Conservation (phyloP, 2,888 invertebrate genomes). For the Hoplodrina blanda region DNA sequence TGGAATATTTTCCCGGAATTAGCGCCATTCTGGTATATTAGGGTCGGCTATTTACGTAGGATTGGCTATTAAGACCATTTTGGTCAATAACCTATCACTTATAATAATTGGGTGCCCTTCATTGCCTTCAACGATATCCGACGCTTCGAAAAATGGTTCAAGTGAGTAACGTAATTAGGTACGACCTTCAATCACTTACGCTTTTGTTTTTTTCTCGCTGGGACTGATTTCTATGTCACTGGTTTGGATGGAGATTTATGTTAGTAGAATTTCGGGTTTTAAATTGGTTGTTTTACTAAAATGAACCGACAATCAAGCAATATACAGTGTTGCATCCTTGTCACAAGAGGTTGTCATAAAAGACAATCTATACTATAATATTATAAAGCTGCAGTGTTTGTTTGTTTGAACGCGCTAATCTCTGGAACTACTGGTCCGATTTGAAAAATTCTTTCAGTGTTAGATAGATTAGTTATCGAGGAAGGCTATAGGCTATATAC, state of each 20-base stretch:
- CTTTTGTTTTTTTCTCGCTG: slow-evolving; percentile 6
- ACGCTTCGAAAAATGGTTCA: slow-evolving; percentile 18
- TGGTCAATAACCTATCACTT: slow-evolving; percentile 39
- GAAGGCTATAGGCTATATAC: too few relatives aligned
- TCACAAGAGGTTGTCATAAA: too few relatives aligned
- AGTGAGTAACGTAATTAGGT: slow-evolving; percentile 28
- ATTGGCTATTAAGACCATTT: slow-evolving; percentile 44
- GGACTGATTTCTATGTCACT: slow-evolving; percentile 1
- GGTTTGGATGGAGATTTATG: neutral
- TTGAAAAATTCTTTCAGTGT: too few relatives aligned
- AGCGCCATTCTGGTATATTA: slow-evolving; percentile 21
- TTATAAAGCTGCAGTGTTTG: too few relatives aligned
- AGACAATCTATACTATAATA: too few relatives aligned
- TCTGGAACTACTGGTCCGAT: too few relatives aligned
- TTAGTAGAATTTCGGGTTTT: neutral
- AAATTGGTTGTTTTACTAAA: too few relatives aligned
- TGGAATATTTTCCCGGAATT: slow-evolving; percentile 19
- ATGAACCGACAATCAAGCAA: too few relatives aligned
- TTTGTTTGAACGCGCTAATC: too few relatives aligned
- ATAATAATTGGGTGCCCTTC: slow-evolving; percentile 42
- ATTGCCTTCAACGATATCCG: slow-evolving; percentile 27
- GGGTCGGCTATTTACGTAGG: slow-evolving; percentile 34
- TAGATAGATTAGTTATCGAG: too few relatives aligned
- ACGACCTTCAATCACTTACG: slow-evolving; percentile 20
- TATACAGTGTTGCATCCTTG: too few relatives aligned